Conservation (phyloP, 2,113 vertebrate genomes). For the Salvelinus alpinus region DNA sequence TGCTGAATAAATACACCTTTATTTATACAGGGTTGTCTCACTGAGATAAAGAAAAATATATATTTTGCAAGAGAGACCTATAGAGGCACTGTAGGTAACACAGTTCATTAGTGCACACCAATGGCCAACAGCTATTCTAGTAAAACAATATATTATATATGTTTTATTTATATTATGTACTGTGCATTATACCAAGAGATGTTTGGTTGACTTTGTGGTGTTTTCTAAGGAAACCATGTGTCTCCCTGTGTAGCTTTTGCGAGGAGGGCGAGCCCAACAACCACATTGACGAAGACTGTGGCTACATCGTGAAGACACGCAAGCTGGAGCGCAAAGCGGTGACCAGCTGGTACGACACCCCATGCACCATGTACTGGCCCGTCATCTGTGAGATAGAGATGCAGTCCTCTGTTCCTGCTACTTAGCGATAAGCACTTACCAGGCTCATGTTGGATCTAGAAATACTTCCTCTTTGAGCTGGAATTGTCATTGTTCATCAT, state of each 20-base stretch:
- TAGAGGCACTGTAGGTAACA: too few relatives aligned
- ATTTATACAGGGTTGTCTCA: too few relatives aligned
- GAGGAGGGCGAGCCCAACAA: conserved; percentile 72
- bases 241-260: conserved; percentile 62
- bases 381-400: conserved; percentile 71
- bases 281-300: conserved; percentile 73
- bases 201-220: neutral
- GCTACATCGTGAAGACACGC: conserved; percentile 63
- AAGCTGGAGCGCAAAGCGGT: conserved; percentile 46
- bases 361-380: conserved; percentile 48
- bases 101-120: too few relatives aligned
- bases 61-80: too few relatives aligned
- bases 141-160: too few relatives aligned
- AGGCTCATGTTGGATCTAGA: too few relatives aligned
- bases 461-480: too few relatives aligned
- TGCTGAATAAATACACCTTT: too few relatives aligned
- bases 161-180: neutral
- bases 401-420: neutral
- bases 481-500: too few relatives aligned
- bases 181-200: too few relatives aligned
- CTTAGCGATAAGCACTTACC: neutral
- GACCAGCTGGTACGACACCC: conserved; percentile 72
- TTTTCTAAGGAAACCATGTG: neutral
- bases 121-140: too few relatives aligned
- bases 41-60: too few relatives aligned